These are phyloP conservation scores for Macrocentrus cingulum DNA, from an alignment of 1,140 invertebrate genomes.

Conservation along the genomic window DNA sequence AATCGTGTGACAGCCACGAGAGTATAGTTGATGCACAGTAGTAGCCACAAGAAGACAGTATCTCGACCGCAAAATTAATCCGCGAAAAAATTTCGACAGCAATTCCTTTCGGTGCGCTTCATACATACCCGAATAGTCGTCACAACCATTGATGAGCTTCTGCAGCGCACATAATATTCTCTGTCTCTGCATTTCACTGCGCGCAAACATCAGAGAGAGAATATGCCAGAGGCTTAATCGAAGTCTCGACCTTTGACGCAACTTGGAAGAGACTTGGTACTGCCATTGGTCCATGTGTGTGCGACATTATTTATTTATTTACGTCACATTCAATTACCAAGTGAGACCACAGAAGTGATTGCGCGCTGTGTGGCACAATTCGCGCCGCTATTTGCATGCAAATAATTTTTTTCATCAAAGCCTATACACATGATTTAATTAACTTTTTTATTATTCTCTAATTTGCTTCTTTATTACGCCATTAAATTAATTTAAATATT, in stretches of 20 bases:
- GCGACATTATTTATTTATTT: constrained; percentile 57
- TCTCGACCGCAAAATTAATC: constrained; percentile 50
- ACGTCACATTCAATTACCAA: constrained; percentile 54
- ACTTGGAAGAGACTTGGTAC: constrained; percentile 35
- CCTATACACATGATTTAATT: constrained; percentile 23
- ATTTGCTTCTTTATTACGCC: neutral
- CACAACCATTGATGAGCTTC: constrained; percentile 17
- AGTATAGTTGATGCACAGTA: no score
- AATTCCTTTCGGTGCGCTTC: constrained; percentile 31
- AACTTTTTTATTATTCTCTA: neutral
- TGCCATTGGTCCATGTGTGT: constrained; percentile 19
- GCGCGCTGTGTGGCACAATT: constrained; percentile 32
- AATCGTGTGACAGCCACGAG: neutral
- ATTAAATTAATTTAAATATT: no score
- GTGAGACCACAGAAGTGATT: constrained; percentile 52
- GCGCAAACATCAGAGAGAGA: neutral
- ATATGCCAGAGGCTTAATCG: constrained; percentile 39
- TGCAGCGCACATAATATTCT: neutral
- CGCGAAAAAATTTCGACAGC: constrained; percentile 28
- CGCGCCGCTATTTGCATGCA: constrained; percentile 54
- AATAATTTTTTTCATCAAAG: constrained; percentile 35
- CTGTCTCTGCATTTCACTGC: neutral
- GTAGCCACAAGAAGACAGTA: constrained; percentile 25
- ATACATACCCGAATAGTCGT: no score
- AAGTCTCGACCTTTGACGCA: constrained; percentile 47